Base-by-base conservation (phyloP, 2,797 vertebrate genomes). In the Euphonia xanthogaster region DNA sequence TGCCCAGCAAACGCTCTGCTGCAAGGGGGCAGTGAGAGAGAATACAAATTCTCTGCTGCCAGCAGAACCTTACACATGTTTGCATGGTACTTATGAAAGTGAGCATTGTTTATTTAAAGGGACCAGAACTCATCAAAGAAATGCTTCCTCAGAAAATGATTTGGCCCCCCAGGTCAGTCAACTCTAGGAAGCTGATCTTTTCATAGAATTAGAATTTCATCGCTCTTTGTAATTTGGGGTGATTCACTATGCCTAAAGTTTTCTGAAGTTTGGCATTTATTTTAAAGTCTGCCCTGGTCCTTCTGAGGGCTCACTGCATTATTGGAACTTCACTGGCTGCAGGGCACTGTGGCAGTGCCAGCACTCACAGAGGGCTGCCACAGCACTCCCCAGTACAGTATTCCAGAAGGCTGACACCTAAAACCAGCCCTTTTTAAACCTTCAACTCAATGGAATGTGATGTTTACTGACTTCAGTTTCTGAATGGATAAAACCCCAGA, bases 1-100 rank as follows among this genome's bases (percentile, higher is more conserved):
- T 87, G 90, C 79, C 86, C 92, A 88, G 70, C 44, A 47, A 95
- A 79, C 33, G 67, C 67, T 94, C 75, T 92, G 74, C 79, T 91
- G 73, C 31, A 1, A 65, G 78, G 45, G 66, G 61, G 47, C 79
- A 60, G 37, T 60, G 60, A 66, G 21, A 76, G 20, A 88, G 86
- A 97, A 93, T 87, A 91, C 51, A 93, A 88, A 93, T 91, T 62
- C 83, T 96, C 54, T 92, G 45, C 76, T 72, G 81, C 71, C 57
- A 93, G 57, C 73, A 78, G 22, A 12, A 31, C 48, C 40, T 86
- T 60, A 23, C 3, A 0, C 25, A 62, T 74, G 37, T 67, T 95
- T 97, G 33, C 74, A 18, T 50, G 90, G 87, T 42, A 90, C 37
- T 39, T 89, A 37, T 1, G 27, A 60, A 77, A 83, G 48, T 25